Percentiles rank a stretch among this genome's conserved stretches.
These are phyloP conservation scores for Troides oblongomaculatus DNA, from an alignment of 2,888 invertebrate species.

Conservation along the genomic window DNA sequence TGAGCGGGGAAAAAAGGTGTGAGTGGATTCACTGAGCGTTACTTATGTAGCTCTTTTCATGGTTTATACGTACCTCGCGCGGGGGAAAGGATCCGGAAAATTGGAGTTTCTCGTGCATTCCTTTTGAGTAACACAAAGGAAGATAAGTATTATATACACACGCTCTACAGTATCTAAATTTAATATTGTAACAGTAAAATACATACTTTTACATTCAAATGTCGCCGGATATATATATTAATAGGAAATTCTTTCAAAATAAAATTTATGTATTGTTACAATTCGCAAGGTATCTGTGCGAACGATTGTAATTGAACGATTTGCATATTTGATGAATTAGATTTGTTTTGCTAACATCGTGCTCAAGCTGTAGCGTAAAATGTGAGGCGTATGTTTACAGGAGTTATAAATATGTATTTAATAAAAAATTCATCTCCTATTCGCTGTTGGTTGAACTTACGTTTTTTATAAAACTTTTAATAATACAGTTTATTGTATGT, in stretches of 20 bases:
- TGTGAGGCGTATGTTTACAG: not conserved
- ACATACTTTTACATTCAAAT: conserved; percentile 1
- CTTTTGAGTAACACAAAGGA: conserved; percentile 44
- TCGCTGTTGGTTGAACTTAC: too few relatives aligned
- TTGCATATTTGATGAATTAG: conserved; percentile 27
- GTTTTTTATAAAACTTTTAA: too few relatives aligned
- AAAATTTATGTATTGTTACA: conserved; percentile 6
- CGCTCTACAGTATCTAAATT: conserved; percentile 43
- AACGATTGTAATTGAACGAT: conserved; percentile 23
- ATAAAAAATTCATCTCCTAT: too few relatives aligned
- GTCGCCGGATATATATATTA: not conserved
- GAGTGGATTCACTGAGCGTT: conserved; percentile 22
- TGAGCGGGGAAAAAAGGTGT: conserved; percentile 27
- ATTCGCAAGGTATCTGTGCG: conserved; percentile 16
- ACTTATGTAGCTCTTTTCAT: conserved; percentile 24
- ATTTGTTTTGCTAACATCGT: conserved; percentile 24
- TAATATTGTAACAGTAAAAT: conserved; percentile 32
- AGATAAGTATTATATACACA: conserved; percentile 51
- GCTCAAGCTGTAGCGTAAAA: conserved; percentile 16
- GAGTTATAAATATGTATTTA: too few relatives aligned
- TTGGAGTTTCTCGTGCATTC: conserved; percentile 43
- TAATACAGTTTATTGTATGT: too few relatives aligned
- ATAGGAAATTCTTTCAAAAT: not conserved
- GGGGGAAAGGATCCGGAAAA: conserved; percentile 46
- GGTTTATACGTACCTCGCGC: conserved; percentile 34